These are phyloP conservation scores for Neomorphus geoffroyi DNA, from an alignment of 2,797 vertebrate genomes.

Conservation along the genomic window DNA sequence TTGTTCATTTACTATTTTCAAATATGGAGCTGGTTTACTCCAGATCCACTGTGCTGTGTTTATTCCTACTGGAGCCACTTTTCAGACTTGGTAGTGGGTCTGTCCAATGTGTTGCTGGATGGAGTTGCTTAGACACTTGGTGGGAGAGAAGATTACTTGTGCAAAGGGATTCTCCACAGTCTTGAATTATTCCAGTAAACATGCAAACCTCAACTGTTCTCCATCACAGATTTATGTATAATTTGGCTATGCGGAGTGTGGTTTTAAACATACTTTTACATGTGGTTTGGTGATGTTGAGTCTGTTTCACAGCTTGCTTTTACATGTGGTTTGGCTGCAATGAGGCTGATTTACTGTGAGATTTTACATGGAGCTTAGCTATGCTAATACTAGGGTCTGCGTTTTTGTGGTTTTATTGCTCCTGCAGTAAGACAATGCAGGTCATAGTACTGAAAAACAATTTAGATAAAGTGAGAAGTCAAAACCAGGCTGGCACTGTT, in stretches of 20 bases:
- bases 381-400: neutral
- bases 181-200: neutral
- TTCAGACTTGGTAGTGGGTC: neutral
- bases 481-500: neutral
- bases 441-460: neutral
- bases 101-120: accelerated
- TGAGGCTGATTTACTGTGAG: neutral
- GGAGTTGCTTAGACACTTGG: neutral
- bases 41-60: neutral
- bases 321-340: conserved; percentile 62
- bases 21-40: neutral
- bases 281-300: conserved; percentile 42
- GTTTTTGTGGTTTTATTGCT: neutral
- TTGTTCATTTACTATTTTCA: neutral
- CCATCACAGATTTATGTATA: neutral
- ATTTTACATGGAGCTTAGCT: neutral
- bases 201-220: neutral
- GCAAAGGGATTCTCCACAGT: neutral
- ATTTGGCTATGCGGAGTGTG: conserved; percentile 1
- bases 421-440: neutral
- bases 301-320: conserved; percentile 59
- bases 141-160: neutral
- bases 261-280: conserved; percentile 38
- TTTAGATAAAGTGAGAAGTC: neutral
- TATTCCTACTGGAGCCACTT: neutral